Evolutionary conservation across 2,797 vertebrate species (phyloP), one percentile per base, ranked within the genome.

Genomic region (Odontamblyopus lacepedii): DNA sequence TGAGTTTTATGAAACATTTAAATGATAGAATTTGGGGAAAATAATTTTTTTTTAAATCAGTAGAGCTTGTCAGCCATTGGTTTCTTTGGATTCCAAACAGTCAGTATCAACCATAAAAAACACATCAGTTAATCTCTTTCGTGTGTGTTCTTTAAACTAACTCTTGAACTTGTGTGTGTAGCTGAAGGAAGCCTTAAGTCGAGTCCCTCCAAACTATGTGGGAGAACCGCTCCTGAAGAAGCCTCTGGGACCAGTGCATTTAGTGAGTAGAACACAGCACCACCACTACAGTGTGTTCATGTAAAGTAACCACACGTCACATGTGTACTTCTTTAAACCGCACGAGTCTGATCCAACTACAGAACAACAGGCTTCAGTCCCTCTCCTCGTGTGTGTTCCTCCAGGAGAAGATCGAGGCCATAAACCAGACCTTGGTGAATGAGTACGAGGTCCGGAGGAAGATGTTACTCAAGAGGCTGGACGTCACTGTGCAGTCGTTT

Each of bases 401-500:
- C 48, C 85, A 99, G 98, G 98, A 99, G 90, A 99, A 97, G 89
- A 95, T 99, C 64, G 96, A 98, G 94, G 96, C 94, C 80, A 95
- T 99, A 88, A 99, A 99, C 89, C 97, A 99, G 94, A 92, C 96
- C 68, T 94, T 99, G 87, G 91, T 92, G 63, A 99, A 99, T 11
- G 98, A 99, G 85, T 99, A 99, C 0, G 97, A 98, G 80, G 95
- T 99, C 70, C 94, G 98, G 84, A 95, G 97, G 77, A 98, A 99
- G 86, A 96, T 99, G 93, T 90, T 99, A 89, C 84, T 99, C 81
- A 99, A 99, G 80, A 96, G 98, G 85, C 93, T 99, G 63, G 98
- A 99, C 80, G 97, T 99, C 80, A 99, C 98, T 0, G 95, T 99
- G 70, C 98, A 99, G 88, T 99, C 98, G 8, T 99, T 99, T 6